Evolutionary conservation across 2,113 vertebrate species (phyloP), one percentile per base, ranked within the genome.

Genomic region (Hippocampus abdominalis): DNA sequence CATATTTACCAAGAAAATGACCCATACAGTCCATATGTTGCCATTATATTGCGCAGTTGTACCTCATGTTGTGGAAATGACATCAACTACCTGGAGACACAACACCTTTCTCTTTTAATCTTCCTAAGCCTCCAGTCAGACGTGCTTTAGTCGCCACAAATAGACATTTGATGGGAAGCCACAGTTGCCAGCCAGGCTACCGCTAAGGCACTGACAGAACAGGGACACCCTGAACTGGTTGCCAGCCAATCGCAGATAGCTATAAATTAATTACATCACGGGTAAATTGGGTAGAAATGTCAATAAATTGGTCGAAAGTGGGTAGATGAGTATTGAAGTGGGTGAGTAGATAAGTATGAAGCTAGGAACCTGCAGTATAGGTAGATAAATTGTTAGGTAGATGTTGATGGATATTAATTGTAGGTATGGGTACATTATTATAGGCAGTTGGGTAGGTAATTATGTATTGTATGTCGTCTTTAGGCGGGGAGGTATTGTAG

Each of bases 61-160:
- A 16, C 54, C 23, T 27, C 1, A 2, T 32, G 27, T 59, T 59
- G 27, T 59, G 27, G 15, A 32, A 15, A 16, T 32, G 25, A 32
- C 57, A 59, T 59, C 57, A 59, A 8, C 57, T 8, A 86, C 86
- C 88, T 88, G 20, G 65, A 76, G 79, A 61, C 40, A 81, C 80
- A 77, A 61, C 40, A 81, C 79, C 76, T 80, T 76, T 68, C 74
- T 73, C 72, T 73, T 81, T 83, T 89, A 91, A 91, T 89, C 88
- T 82, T 73, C 80, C 86, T 87, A 88, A 77, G 76, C 67, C 21
- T 73, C 57, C 36, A 1, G 84, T 81, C 81, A 88, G 82, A 86
- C 81, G 66, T 75, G 74, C 85, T 81, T 73, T 70, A 64, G 16
- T 62, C 80, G 71, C 68, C 66, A n/a, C 70, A 83, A 87, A 90